Percentiles rank a stretch among this genome's conserved stretches.
phyloP scores from a whole-genome alignment of 2,888 invertebrate species.

The Caprella mutica region DNA sequence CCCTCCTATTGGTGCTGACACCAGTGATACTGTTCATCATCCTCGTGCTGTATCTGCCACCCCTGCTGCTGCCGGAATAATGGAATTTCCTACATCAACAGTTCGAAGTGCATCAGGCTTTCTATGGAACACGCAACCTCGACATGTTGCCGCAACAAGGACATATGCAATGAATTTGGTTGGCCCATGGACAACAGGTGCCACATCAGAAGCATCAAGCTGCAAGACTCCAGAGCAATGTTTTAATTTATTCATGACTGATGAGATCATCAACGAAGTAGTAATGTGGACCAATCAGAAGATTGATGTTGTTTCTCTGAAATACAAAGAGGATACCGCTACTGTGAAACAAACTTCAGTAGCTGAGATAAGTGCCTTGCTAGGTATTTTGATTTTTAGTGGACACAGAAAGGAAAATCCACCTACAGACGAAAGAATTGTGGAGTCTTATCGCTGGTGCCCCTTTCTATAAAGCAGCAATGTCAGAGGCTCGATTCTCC shows the following conservation, averaged over 20 bases:
- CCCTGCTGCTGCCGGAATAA: too few relatives aligned
- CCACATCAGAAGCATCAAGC: constrained; percentile 6
- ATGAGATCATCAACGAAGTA: not conserved
- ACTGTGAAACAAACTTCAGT: constrained; percentile 7
- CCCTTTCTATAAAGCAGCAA: constrained; percentile 13
- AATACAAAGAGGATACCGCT: constrained; percentile 5
- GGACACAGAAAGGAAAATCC: constrained; percentile 10
- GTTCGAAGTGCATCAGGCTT: not conserved
- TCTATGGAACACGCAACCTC: constrained; percentile 1
- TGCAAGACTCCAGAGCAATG: constrained; percentile 7
- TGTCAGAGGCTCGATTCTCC: constrained; percentile 11
- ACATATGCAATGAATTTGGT: constrained; percentile 3
- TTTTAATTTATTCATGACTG: constrained; percentile 7
- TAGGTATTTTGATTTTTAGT: constrained; percentile 12
- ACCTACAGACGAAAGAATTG: constrained; percentile 14
- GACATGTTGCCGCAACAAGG: not conserved
- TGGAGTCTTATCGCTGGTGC: constrained; percentile 13
- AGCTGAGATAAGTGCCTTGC: constrained; percentile 13
- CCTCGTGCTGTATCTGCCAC: too few relatives aligned
- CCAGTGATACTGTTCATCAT: too few relatives aligned
- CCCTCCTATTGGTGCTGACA: too few relatives aligned
- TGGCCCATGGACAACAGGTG: not conserved
- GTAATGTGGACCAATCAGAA: constrained; percentile 11
- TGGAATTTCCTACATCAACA: not conserved
- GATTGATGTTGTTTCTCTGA: constrained; percentile 1